Evolutionary conservation across 2,888 invertebrate species (phyloP).

Genomic region (Sceliomorpha sp.): DNA sequence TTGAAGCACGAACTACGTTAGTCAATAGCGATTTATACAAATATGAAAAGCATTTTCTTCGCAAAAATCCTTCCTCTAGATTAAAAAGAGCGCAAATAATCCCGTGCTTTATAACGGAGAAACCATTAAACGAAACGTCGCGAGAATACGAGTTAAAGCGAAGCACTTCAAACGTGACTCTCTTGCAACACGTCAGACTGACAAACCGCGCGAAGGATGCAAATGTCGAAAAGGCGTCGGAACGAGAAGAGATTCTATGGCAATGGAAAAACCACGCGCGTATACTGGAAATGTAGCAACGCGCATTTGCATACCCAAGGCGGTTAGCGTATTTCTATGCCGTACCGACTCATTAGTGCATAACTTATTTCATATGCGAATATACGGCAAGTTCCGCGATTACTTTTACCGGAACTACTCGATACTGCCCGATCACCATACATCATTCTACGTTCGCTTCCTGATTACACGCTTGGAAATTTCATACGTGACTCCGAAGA

Average conservation of each 20-base stretch:
- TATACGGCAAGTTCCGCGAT: constrained; percentile 25
- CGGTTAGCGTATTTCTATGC: neutral
- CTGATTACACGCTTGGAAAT: constrained; percentile 17
- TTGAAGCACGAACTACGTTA: too few relatives aligned
- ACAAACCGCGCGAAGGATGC: constrained; percentile 54
- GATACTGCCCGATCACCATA: neutral
- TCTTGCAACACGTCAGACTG: constrained; percentile 51
- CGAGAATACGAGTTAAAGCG: constrained; percentile 39
- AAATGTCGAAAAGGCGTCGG: constrained; percentile 15
- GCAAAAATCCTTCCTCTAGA: too few relatives aligned
- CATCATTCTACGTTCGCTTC: constrained; percentile 22
- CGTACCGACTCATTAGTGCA: constrained; percentile 18
- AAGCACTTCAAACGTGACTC: constrained; percentile 59
- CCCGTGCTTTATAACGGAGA: constrained; percentile 30
- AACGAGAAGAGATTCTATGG: neutral
- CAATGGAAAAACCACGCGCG: constrained; percentile 1
- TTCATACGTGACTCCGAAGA: neutral
- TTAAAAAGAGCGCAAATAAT: too few relatives aligned
- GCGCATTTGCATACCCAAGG: constrained; percentile 19
- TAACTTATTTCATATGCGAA: constrained; percentile 45
- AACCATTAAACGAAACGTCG: constrained; percentile 24
- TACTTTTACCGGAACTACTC: constrained; percentile 58
- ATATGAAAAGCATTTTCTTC: too few relatives aligned
- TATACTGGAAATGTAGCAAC: constrained; percentile 2
- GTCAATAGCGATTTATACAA: too few relatives aligned